Evolutionary conservation across 2,888 invertebrate genomes (phyloP).

Genomic region (Diaperis boleti): DNA sequence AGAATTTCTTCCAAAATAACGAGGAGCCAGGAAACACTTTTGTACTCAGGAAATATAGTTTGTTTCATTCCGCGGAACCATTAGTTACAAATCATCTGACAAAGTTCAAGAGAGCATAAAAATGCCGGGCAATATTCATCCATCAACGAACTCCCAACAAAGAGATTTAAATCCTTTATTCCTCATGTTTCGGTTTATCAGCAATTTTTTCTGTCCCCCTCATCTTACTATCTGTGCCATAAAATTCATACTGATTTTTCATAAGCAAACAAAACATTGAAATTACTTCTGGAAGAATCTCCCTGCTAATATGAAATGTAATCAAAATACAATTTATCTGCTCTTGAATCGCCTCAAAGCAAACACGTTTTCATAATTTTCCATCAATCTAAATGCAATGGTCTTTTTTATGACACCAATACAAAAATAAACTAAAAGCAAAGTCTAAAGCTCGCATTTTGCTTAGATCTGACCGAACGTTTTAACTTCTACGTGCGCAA

Average conservation of each 20-base stretch:
- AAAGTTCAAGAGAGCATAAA: conserved; percentile 9
- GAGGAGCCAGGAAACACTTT: background rate
- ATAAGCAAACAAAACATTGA: background rate
- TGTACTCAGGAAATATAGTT: background rate
- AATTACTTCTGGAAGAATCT: conserved; percentile 7
- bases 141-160: conserved; percentile 21
- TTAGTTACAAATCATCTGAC: conserved; percentile 2
- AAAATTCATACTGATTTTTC: conserved; percentile 8
- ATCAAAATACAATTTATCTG: no score
- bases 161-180: conserved; percentile 19
- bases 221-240: background rate
- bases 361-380: no score
- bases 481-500: no score
- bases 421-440: no score
- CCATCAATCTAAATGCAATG: no score
- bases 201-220: conserved; percentile 21
- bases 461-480: no score
- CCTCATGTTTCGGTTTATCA: conserved; percentile 31
- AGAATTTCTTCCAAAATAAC: no score
- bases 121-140: conserved; percentile 29
- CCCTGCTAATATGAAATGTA: background rate
- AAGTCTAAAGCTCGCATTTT: no score
- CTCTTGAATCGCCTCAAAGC: no score
- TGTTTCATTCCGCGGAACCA: conserved; percentile 1
- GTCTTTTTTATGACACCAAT: no score